A percentile compares a stretch with the other conserved stretches of the same genome.
Evolutionary conservation across 2,888 invertebrate genomes (phyloP).

Genomic region (Luffia ferchaultella): DNA sequence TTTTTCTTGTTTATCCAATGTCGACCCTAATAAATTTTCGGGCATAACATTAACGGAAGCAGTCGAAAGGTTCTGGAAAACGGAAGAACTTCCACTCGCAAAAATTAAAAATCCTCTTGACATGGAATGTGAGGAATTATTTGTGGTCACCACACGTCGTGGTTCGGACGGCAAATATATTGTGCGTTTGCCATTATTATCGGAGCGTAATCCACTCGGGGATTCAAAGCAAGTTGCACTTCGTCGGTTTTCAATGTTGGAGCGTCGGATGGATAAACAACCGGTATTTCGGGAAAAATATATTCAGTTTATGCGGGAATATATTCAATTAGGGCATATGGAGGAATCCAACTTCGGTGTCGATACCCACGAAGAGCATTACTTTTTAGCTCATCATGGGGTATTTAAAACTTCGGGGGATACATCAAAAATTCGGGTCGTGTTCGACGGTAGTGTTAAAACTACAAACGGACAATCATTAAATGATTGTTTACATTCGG

Average conservation of each 20-base stretch:
- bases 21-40: not conserved
- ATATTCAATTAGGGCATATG: constrained; percentile 4
- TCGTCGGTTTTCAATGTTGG: not conserved
- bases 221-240: not conserved
- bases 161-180: not conserved
- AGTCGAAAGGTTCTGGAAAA: constrained; percentile 6
- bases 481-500: constrained; percentile 5
- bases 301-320: constrained; percentile 4
- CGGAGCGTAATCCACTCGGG: not conserved
- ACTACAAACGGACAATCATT: not conserved
- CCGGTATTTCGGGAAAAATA: constrained; percentile 1
- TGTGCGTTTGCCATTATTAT: constrained; percentile 1
- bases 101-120: not conserved
- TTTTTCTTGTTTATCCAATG: too few species aligned
- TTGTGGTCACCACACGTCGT: not conserved
- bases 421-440: constrained; percentile 4
- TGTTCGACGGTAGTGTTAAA: constrained; percentile 2
- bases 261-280: not conserved
- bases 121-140: constrained; percentile 3
- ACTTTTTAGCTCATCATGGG: constrained; percentile 3
- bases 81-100: not conserved
- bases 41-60: constrained; percentile 3
- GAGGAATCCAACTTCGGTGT: not conserved
- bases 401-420: constrained; percentile 1
- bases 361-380: not conserved